Percentiles rank a stretch among this genome's conserved stretches.
These are phyloP conservation scores for Galagoides demidoff DNA, from an alignment of 2,797 vertebrate genomes.

Conservation along the genomic window DNA sequence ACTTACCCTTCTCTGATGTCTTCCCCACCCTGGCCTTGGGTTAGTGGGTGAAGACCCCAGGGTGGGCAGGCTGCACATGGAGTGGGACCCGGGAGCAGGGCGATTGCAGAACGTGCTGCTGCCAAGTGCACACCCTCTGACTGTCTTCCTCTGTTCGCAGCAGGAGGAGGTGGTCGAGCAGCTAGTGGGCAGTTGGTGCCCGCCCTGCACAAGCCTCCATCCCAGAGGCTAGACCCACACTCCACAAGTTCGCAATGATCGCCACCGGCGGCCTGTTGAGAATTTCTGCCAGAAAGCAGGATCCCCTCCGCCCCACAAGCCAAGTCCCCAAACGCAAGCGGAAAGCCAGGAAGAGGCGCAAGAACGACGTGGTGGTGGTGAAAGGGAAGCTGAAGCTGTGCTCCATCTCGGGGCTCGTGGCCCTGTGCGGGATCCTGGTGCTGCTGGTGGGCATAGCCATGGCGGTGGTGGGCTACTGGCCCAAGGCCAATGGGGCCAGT, in stretches of 20 bases:
- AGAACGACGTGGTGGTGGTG: constrained; percentile 97
- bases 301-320: constrained; percentile 93
- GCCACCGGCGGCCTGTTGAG: constrained; percentile 98
- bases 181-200: constrained; percentile 73
- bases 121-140: constrained; percentile 70
- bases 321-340: constrained; percentile 93
- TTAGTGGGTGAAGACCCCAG: background rate
- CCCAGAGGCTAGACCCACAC: constrained; percentile 64
- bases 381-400: constrained; percentile 97
- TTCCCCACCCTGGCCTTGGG: background rate
- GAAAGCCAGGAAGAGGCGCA: constrained; percentile 95
- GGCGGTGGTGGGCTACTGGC: constrained; percentile 98
- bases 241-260: constrained; percentile 91
- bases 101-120: background rate
- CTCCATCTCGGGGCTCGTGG: constrained; percentile 94
- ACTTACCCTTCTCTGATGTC: background rate
- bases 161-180: constrained; percentile 84
- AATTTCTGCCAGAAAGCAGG: constrained; percentile 97
- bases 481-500: constrained; percentile 88
- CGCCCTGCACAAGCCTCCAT: background rate
- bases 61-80: background rate
- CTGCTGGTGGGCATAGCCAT: constrained; percentile 95
- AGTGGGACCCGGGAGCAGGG: background rate
- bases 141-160: constrained; percentile 76
- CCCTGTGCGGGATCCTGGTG: constrained; percentile 93